These are phyloP conservation scores for Ophion ellenae DNA, from an alignment of 2,888 invertebrate genomes.

Conservation along the genomic window DNA sequence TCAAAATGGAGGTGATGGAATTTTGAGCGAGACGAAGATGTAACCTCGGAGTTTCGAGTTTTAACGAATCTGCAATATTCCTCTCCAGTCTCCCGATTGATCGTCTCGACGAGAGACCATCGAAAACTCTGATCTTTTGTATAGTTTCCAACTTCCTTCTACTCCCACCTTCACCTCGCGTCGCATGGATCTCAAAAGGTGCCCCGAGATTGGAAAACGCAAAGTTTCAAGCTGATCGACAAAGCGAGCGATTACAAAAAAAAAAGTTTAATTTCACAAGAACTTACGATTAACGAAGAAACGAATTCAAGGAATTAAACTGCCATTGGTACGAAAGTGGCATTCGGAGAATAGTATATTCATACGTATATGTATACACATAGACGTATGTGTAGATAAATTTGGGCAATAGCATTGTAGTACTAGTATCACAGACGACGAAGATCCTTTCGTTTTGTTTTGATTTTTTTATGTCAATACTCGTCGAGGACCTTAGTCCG, in stretches of 20 bases:
- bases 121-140: slow-evolving; percentile 35
- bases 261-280: slow-evolving; percentile 60
- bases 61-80: slow-evolving; percentile 36
- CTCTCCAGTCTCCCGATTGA: slow-evolving; percentile 1
- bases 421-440: slow-evolving; percentile 61
- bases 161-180: not conserved
- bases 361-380: slow-evolving; percentile 17
- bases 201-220: not conserved
- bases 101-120: slow-evolving; percentile 31
- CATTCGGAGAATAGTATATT: slow-evolving; percentile 62
- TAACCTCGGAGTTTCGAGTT: slow-evolving; percentile 34
- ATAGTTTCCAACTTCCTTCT: slow-evolving; percentile 35
- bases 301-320: slow-evolving; percentile 68
- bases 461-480: slow-evolving; percentile 3
- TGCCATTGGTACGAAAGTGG: slow-evolving; percentile 70
- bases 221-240: slow-evolving; percentile 20
- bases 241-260: slow-evolving; percentile 8
- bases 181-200: slow-evolving; percentile 15
- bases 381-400: slow-evolving; percentile 47
- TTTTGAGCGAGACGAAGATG: slow-evolving; percentile 79
- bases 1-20: slow-evolving; percentile 86
- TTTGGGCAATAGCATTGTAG: slow-evolving; percentile 68
- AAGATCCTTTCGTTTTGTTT: slow-evolving; percentile 16
- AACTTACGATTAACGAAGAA: slow-evolving; percentile 36
- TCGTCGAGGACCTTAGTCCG: slow-evolving; percentile 47